These are phyloP conservation scores for Caenorhabditis latens DNA, from an alignment of 1,140 invertebrate species.

Conservation along the genomic window DNA sequence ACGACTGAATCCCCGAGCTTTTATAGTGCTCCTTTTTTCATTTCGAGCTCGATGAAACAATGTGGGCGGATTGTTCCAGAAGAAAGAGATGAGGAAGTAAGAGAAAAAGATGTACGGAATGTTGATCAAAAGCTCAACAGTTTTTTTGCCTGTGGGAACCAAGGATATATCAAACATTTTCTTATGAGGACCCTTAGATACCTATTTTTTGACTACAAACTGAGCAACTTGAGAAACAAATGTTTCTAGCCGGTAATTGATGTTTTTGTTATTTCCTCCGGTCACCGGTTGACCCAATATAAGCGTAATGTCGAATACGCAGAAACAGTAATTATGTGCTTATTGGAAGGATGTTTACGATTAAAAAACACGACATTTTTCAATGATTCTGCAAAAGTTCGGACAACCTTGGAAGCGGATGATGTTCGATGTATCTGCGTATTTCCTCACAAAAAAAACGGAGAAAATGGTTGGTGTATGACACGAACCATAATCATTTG, in stretches of 20 bases:
- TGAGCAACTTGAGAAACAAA: too few species aligned
- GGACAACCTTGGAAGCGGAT: slow-evolving; percentile 29
- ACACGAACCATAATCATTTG: background rate
- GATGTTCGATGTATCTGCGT: slow-evolving; percentile 28
- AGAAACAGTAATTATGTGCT: slow-evolving; percentile 25
- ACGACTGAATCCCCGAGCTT: background rate
- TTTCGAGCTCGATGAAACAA: background rate
- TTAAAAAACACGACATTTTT: slow-evolving; percentile 16
- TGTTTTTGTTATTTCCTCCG: slow-evolving; percentile 4
- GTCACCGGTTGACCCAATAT: background rate
- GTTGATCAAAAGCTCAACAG: slow-evolving; percentile 32
- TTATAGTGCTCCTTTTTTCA: slow-evolving; percentile 1
- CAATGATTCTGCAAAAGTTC: slow-evolving; percentile 26
- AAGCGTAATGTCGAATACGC: background rate
- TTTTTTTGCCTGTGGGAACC: background rate
- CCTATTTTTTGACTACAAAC: too few species aligned
- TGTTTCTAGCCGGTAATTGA: too few species aligned
- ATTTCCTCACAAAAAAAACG: background rate
- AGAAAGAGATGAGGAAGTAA: background rate
- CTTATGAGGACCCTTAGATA: too few species aligned
- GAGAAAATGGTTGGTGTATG: background rate
- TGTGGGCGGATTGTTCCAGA: slow-evolving; percentile 18
- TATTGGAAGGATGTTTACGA: slow-evolving; percentile 36
- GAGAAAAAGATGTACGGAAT: background rate
- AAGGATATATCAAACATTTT: background rate